phyloP scores from a whole-genome alignment of 2,888 invertebrate genomes.

The Stenotaenia linearis region DNA sequence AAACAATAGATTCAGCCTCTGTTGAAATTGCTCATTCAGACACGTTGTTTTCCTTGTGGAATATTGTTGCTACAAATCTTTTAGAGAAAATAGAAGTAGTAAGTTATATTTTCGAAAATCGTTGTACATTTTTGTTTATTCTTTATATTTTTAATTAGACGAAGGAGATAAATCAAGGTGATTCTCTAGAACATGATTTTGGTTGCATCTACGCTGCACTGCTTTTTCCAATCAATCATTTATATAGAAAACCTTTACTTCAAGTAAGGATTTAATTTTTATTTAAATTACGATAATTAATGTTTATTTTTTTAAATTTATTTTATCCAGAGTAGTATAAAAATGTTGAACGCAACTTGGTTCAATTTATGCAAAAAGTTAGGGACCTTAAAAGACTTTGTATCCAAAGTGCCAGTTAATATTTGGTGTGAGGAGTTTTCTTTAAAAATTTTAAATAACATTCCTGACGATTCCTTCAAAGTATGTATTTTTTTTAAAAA shows the following conservation, averaged over 20 bases:
- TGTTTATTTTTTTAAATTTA: not conserved
- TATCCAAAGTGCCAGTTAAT: not conserved
- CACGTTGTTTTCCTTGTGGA: not conserved
- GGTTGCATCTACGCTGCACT: constrained; percentile 31
- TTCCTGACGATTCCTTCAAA: not conserved
- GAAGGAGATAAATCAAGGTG: constrained; percentile 33
- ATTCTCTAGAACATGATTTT: constrained; percentile 34
- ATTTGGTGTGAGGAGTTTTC: constrained; percentile 15
- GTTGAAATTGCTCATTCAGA: not conserved
- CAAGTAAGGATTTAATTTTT: not conserved
- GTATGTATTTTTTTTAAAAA: not conserved
- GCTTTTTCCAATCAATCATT: constrained; percentile 32
- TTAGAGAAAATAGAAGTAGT: constrained; percentile 12
- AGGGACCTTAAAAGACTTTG: not conserved
- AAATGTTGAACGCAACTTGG: not conserved
- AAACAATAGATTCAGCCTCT: not conserved
- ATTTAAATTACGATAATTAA: not conserved
- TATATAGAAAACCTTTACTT: constrained; percentile 27
- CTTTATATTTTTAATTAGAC: constrained; percentile 28
- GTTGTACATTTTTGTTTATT: not conserved
- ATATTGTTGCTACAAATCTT: not conserved
- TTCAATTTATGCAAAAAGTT: not conserved
- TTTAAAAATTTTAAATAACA: not conserved
- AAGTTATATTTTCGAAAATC: not conserved
- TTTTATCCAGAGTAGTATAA: not conserved